These are phyloP conservation scores for Gryllus longicercus DNA, from an alignment of 2,888 invertebrate genomes.

Conservation along the genomic window DNA sequence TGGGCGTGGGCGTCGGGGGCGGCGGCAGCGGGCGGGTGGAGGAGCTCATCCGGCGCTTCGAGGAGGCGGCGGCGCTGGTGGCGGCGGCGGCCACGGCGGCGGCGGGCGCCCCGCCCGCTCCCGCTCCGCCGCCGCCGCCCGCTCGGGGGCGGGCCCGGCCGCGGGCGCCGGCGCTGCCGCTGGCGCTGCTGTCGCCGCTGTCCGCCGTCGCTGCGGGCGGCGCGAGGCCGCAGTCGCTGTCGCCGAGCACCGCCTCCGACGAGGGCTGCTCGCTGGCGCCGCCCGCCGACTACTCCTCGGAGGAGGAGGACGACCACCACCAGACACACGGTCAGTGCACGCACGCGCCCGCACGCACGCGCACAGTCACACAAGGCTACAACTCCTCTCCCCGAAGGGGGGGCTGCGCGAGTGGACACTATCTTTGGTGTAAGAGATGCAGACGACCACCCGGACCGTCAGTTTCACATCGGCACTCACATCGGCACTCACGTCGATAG, in stretches of 20 bases:
- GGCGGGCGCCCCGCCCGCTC: neutral
- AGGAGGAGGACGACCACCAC: neutral
- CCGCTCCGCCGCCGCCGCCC: neutral
- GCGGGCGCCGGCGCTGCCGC: neutral
- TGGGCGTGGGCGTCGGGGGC: neutral
- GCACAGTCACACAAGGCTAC: too few species aligned
- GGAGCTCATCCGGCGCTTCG: slow-evolving; percentile 17
- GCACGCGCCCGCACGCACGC: too few species aligned
- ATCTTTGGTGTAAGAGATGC: too few species aligned
- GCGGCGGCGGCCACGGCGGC: neutral
- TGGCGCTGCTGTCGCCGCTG: neutral
- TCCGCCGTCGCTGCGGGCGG: neutral
- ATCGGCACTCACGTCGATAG: too few species aligned
- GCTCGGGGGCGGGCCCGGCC: neutral
- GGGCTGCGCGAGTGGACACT: accelerated
- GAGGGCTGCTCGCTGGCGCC: neutral
- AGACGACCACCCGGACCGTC: too few species aligned
- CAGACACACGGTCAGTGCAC: too few species aligned
- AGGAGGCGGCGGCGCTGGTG: neutral
- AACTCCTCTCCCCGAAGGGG: too few species aligned
- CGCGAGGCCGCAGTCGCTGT: neutral
- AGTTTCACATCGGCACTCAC: too few species aligned
- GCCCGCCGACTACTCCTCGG: neutral
- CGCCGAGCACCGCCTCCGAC: neutral
- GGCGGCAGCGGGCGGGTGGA: neutral